Evolutionary conservation across 2,888 invertebrate genomes (phyloP).

Genomic region (Ennomos quercinarius): DNA sequence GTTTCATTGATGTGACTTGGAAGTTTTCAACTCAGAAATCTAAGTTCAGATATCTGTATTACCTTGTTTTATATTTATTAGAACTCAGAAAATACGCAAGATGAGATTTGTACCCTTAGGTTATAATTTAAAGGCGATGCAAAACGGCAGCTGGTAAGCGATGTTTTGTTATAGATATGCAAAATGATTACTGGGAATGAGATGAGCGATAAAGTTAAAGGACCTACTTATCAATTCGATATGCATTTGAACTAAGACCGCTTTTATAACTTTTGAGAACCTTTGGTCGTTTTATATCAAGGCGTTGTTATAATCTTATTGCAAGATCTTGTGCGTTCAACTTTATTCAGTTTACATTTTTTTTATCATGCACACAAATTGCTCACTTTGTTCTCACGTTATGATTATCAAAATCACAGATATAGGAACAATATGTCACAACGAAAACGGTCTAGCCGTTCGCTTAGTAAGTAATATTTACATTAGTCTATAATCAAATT

Average conservation of each 20-base stretch:
- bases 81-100: constrained; percentile 67
- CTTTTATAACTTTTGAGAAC: constrained; percentile 26
- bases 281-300: constrained; percentile 17
- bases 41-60: constrained; percentile 46
- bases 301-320: constrained; percentile 11
- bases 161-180: constrained; percentile 66
- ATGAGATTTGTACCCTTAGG: constrained; percentile 73
- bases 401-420: no score
- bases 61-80: constrained; percentile 64
- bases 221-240: constrained; percentile 75
- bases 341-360: no score
- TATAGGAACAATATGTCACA: no score
- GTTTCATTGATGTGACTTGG: no score
- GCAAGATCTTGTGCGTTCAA: constrained; percentile 5
- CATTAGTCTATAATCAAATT: no score
- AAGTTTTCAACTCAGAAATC: constrained; percentile 22
- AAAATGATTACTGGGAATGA: constrained; percentile 72
- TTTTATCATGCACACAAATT: no score
- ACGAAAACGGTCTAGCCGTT: no score
- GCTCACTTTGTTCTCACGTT: no score
- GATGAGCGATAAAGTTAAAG: constrained; percentile 71
- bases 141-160: constrained; percentile 75
- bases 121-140: constrained; percentile 70
- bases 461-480: no score
- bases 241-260: constrained; percentile 31